phyloP scores from a whole-genome alignment of 2,797 vertebrate genomes.

The Emys orbicularis region DNA sequence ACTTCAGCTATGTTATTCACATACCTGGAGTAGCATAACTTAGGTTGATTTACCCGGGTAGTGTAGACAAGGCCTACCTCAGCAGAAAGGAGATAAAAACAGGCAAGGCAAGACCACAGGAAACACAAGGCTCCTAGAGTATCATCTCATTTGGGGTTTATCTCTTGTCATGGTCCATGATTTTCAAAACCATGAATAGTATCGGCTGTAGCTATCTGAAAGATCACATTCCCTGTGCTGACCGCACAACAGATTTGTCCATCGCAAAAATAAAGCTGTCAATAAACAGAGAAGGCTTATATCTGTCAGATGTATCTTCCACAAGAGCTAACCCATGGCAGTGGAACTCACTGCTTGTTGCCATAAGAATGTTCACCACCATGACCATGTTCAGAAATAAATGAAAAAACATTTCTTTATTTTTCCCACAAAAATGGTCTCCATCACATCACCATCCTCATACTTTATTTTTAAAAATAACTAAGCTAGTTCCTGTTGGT shows the following conservation, averaged over 20 bases:
- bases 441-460: background rate
- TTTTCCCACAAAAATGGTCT: background rate
- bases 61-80: background rate
- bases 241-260: background rate
- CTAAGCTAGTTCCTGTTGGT: background rate
- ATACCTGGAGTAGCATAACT: too few relatives aligned
- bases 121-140: background rate
- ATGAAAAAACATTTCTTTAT: background rate
- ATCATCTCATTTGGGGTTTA: background rate
- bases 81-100: background rate
- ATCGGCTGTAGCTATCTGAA: background rate
- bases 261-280: background rate
- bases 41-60: too few relatives aligned
- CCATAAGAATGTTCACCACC: background rate
- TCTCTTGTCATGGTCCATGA: background rate
- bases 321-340: background rate
- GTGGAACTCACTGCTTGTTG: background rate
- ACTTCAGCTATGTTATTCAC: too few relatives aligned
- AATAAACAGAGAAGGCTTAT: background rate
- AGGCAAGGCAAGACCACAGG: background rate
- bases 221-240: background rate
- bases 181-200: background rate
- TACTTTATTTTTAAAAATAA: background rate
- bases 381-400: background rate
- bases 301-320: background rate